Evolutionary conservation across 2,888 invertebrate genomes (phyloP).

Genomic region (Gastracanthus pulcherrimus): DNA sequence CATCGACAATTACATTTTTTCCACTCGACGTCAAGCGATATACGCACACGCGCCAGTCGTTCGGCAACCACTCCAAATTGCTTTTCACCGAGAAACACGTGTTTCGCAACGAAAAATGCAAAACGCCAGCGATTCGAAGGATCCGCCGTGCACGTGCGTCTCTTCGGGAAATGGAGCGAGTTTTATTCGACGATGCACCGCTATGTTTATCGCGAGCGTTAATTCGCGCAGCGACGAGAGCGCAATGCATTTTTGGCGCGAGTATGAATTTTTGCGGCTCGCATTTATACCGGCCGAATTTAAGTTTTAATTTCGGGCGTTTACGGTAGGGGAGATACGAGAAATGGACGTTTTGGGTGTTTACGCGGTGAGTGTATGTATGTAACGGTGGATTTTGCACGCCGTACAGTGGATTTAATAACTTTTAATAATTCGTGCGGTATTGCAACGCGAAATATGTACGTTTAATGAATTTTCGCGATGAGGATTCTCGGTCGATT

Average conservation of each 20-base stretch:
- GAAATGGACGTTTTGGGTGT: too few species aligned
- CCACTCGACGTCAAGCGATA: too few species aligned
- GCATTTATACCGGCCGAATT: not conserved
- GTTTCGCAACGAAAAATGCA: too few species aligned
- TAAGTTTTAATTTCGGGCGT: not conserved
- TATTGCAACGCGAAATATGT: not conserved
- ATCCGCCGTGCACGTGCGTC: too few species aligned
- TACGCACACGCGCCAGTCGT: too few species aligned
- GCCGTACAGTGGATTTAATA: not conserved
- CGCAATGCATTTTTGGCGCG: too few species aligned
- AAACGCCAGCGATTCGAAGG: too few species aligned
- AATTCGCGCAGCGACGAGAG: too few species aligned
- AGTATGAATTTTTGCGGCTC: not conserved
- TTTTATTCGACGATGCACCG: not conserved
- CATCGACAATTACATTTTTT: too few species aligned
- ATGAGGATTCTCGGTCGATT: too few species aligned
- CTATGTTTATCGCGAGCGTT: not conserved
- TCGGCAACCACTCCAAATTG: too few species aligned
- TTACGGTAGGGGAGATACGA: not conserved
- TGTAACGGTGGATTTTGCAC: not conserved
- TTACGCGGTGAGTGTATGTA: not conserved
- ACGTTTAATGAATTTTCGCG: conserved; percentile 14
- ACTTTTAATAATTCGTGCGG: not conserved
- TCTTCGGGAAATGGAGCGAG: too few species aligned
- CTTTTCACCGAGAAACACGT: not conserved